Conservation (phyloP, 2,797 vertebrate genomes). For the Iguana delicatissima region DNA sequence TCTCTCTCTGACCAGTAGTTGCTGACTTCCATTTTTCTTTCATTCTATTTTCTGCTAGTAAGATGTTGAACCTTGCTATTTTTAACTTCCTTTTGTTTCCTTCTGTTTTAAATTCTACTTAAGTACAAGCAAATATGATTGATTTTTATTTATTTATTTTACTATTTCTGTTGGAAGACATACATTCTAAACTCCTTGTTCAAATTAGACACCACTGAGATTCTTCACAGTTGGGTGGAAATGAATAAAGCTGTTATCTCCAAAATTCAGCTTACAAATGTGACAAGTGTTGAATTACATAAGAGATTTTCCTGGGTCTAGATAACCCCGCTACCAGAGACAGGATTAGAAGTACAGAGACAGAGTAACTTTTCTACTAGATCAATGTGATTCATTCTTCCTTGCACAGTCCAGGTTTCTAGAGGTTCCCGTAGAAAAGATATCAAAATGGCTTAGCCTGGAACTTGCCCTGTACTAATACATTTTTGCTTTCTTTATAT, state of each 20-base stretch:
- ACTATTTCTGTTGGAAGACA: conserved; percentile 57
- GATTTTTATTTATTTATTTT: not conserved
- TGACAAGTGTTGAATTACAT: conserved; percentile 70
- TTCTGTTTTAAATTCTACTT: conserved; percentile 63
- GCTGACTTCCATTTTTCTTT: conserved; percentile 38
- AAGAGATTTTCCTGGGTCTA: conserved; percentile 70
- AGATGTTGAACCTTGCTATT: conserved; percentile 49
- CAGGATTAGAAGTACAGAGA: conserved; percentile 51
- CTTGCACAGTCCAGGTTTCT: not conserved
- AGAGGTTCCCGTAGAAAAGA: conserved; percentile 53
- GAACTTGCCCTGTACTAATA: conserved; percentile 30
- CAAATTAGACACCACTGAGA: conserved; percentile 71
- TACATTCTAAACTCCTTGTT: conserved; percentile 70
- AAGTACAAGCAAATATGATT: conserved; percentile 47
- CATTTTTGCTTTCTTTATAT: conserved; percentile 34
- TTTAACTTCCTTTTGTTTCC: conserved; percentile 40
- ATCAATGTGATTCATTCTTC: not conserved
- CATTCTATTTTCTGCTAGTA: conserved; percentile 2
- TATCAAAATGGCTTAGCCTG: conserved; percentile 55
- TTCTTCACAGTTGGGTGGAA: conserved; percentile 75
- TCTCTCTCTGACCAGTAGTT: not conserved
- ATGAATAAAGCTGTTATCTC: conserved; percentile 76
- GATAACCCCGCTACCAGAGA: conserved; percentile 62
- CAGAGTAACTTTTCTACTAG: conserved; percentile 46
- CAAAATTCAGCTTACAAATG: conserved; percentile 73